Base-by-base conservation (phyloP, 2,113 vertebrate species). In the Arvicanthis niloticus region DNA sequence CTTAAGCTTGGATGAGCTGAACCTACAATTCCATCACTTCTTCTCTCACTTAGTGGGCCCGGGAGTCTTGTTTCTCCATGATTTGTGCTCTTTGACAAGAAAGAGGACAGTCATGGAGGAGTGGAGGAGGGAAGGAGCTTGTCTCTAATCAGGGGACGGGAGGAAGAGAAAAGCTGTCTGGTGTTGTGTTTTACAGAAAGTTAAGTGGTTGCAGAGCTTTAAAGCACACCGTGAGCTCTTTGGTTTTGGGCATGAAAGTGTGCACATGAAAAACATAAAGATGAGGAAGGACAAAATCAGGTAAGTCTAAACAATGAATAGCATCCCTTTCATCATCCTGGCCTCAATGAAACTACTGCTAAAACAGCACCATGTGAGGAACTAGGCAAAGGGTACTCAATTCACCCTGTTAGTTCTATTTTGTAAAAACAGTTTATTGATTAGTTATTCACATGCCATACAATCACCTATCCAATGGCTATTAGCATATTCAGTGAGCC, bases 1-100 rank as follows among this genome's bases (percentile, higher is more conserved):
- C 96, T 97, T 96, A 91, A 97, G 88, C 95, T 95, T 96, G 95
- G 94, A 89, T 95, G 95, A 96, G 91, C 95, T n/a, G 13, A n/a
- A 9, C 51, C 80, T 26, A 2, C 17, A 53, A 73, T 93, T 81
- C 91, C 87, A 94, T 87, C 45, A 87, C 94, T 73, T 88, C 17
- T 6, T 77, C 13, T n/a, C 42, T 19, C 82, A 67, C 5, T 3
- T 9, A 3, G 93, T 81, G 80, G 91, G 80, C 88, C 48, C 26
- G 26, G 56, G 76, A 90, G 60, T 70, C 78, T 29, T 17, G 22
- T 21, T 58, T 78, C 29, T 56, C 65, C 68, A 0, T 53, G 60
- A 40, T 60, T 65, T 56, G 75, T 88, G 56, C 37, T 72, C 76
- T 95, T 88, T 42, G 40, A 86, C 51, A 21, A 53, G 26, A 29